A percentile compares a stretch with the other conserved stretches of the same genome.
phyloP scores from a whole-genome alignment of 2,797 vertebrate genomes.

The Pantherophis vulpinus region DNA sequence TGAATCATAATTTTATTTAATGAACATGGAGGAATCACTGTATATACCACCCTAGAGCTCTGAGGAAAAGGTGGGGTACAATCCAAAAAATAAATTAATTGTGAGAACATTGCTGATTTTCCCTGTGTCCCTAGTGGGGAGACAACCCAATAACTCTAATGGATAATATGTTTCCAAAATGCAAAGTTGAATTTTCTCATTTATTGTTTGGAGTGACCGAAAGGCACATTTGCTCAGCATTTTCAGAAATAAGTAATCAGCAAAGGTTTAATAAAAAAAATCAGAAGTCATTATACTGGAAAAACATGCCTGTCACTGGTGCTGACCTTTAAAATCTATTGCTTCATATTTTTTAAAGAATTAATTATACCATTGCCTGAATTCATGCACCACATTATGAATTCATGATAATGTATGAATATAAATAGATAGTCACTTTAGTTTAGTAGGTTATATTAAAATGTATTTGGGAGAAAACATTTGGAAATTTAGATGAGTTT shows the following conservation, averaged over 20 bases:
- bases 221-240: conserved; percentile 36
- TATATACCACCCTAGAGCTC: background rate
- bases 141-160: background rate
- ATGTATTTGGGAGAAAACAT: background rate
- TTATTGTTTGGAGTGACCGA: background rate
- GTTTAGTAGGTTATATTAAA: background rate
- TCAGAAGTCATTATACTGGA: conserved; percentile 36
- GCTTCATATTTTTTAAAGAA: conserved; percentile 14
- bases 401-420: background rate
- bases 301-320: conserved; percentile 44
- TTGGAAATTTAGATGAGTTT: background rate
- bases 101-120: background rate
- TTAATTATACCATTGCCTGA: conserved; percentile 42
- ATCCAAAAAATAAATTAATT: background rate
- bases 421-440: background rate
- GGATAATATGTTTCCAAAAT: background rate
- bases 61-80: background rate
- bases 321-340: conserved; percentile 55
- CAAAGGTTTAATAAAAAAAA: conserved; percentile 12
- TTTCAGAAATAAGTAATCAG: conserved; percentile 29
- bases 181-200: background rate
- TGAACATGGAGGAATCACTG: background rate
- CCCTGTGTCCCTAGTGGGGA: too few relatives aligned
- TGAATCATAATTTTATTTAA: background rate
- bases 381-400: background rate